phyloP scores from a whole-genome alignment of 2,113 vertebrate species.

The Kryptolebias marmoratus region DNA sequence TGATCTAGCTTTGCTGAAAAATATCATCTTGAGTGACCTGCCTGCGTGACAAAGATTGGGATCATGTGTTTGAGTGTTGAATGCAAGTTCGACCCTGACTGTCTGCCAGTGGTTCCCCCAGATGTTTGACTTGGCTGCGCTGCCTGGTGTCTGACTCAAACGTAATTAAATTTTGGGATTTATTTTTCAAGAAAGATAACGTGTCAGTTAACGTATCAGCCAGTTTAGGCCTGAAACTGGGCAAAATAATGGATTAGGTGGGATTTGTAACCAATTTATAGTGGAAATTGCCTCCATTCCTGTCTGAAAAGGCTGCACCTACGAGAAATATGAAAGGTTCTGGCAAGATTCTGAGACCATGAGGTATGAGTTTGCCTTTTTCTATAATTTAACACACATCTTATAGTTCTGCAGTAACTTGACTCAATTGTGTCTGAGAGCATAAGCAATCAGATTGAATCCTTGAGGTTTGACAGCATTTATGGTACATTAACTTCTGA shows the following conservation, averaged over 20 bases:
- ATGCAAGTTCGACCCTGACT: slow-evolving; percentile 23
- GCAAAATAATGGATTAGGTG: slow-evolving; percentile 8
- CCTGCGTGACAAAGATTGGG: slow-evolving; percentile 10
- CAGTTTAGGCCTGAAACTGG: neutral
- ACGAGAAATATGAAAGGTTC: slow-evolving; percentile 7
- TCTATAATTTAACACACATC: neutral
- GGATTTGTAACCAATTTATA: slow-evolving; percentile 1
- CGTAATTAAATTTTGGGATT: neutral
- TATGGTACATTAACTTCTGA: neutral
- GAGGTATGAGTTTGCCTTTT: neutral
- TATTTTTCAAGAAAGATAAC: neutral
- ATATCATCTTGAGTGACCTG: slow-evolving; percentile 5
- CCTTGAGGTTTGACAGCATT: slow-evolving; percentile 10
- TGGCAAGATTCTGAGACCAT: neutral
- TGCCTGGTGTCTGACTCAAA: slow-evolving; percentile 1
- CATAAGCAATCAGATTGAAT: neutral
- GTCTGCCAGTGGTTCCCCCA: neutral
- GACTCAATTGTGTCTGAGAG: neutral
- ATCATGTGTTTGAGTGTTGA: neutral
- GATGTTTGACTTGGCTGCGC: slow-evolving; percentile 12
- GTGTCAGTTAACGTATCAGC: neutral
- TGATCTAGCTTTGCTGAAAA: slow-evolving; percentile 24
- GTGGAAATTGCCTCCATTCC: neutral
- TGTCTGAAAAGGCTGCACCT: neutral
- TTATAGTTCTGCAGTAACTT: slow-evolving; percentile 6